These are phyloP conservation scores for Brenthis ino DNA, from an alignment of 2,888 invertebrate genomes.

Conservation along the genomic window DNA sequence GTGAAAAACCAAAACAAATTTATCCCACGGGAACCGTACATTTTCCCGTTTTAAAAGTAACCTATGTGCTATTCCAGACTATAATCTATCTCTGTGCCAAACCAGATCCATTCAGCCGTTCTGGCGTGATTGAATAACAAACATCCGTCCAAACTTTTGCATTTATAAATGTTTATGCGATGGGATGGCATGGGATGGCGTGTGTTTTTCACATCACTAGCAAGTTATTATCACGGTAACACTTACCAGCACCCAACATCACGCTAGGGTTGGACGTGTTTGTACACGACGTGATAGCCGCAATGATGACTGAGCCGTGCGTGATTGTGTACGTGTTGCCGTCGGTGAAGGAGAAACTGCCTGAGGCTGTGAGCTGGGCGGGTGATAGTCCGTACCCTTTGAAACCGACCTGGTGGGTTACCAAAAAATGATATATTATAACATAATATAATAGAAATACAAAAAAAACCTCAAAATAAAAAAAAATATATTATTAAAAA, in stretches of 20 bases:
- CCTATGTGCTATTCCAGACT: no score
- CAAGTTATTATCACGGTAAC: not conserved
- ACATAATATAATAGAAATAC: not conserved
- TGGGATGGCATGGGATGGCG: no score
- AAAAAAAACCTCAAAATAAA: no score
- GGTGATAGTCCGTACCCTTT: slow-evolving; percentile 93
- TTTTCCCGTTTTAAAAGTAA: no score
- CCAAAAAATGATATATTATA: slow-evolving; percentile 21
- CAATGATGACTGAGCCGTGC: slow-evolving; percentile 97
- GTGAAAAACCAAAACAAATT: no score
- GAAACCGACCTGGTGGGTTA: slow-evolving; percentile 87
- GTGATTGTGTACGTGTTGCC: slow-evolving; percentile 87
- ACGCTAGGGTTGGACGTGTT: slow-evolving; percentile 99
- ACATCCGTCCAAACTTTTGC: no score
- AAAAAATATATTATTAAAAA: no score
- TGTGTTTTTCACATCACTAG: not conserved
- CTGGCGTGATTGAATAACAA: no score
- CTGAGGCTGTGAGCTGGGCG: slow-evolving; percentile 83
- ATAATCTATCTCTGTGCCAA: no score
- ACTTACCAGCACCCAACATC: slow-evolving; percentile 95
- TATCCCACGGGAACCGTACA: no score
- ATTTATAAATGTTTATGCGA: no score
- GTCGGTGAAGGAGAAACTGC: slow-evolving; percentile 90
- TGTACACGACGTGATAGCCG: slow-evolving; percentile 98
- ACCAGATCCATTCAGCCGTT: no score